Evolutionary conservation across 2,113 vertebrate genomes (phyloP), one percentile per base, ranked within the genome.

Genomic region (Equus przewalskii): DNA sequence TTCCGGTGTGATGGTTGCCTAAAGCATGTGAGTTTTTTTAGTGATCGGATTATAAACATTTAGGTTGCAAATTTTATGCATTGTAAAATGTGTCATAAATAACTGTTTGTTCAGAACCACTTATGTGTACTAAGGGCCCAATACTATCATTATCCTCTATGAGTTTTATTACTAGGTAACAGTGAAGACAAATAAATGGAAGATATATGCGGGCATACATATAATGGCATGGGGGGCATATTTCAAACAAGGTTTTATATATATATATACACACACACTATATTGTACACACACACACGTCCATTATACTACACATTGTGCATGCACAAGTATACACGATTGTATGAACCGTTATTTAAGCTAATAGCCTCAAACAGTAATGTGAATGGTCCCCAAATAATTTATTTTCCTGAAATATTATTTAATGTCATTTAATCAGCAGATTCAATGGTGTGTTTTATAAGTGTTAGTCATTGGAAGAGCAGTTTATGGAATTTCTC

Each of bases 91-190:
- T 72, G n/a, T 76, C 14, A 51, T 75, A 80, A 54, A 41, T 81
- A 65, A 90, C 24, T 72, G 54, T 78, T 89, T 97, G n/a, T 91
- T 92, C n/a, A 49, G 58, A 93, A 65, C 26, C 46, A 93, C 64
- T 83, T 76, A 65, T 46, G 44, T 64, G 0, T 49, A 12, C 6
- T 36, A 84, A 95, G 24, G 18, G 64, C 30, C 30, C 21, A 18
- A 0, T 83, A 26, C 26, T 88, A 0, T 49, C 46, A 18, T 87
- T 86, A 26, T 81, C 22, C 58, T 84, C 33, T 28, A 0, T 85
- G 65, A 87, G 7, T 28, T 85, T 72, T 90, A 65, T 7, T 62
- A 70, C 54, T 94, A 44, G 60, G 4, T 81, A 88, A 78, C 33
- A 51, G 21, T 58, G 67, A 85, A 73, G 41, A 67, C 36, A 73